These are phyloP conservation scores for Micropterix aruncella DNA, from an alignment of 2,888 invertebrate species.

Conservation along the genomic window DNA sequence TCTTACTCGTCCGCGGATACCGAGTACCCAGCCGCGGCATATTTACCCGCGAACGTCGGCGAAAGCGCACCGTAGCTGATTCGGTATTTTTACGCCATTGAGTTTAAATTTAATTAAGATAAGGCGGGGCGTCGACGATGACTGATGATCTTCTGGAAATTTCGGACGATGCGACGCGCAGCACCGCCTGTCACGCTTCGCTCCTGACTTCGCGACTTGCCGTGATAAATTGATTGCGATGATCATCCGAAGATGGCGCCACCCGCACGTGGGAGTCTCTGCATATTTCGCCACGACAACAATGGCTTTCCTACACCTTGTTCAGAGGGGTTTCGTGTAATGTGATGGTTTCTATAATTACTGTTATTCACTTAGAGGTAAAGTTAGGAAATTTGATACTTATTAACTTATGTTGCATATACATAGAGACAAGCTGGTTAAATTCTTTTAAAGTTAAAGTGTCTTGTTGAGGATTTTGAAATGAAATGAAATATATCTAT, in stretches of 20 bases:
- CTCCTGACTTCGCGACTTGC: not conserved
- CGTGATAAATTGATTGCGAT: not conserved
- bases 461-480: too few species aligned
- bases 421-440: too few species aligned
- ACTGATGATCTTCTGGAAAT: not conserved
- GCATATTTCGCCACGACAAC: not conserved
- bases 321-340: too few species aligned
- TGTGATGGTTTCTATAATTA: too few species aligned
- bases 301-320: not conserved
- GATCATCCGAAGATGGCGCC: not conserved
- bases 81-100: not conserved
- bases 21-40: too few species aligned
- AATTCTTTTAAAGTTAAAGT: too few species aligned
- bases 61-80: not conserved
- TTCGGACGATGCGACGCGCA: not conserved
- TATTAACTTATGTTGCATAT: too few species aligned
- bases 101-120: not conserved
- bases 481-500: too few species aligned
- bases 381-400: too few species aligned
- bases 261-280: not conserved
- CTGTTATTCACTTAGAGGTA: too few species aligned
- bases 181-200: not conserved
- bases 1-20: too few species aligned
- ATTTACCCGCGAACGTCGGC: too few species aligned
- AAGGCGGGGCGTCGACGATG: not conserved